These are phyloP conservation scores for Bruchidius siliquastri DNA, from an alignment of 2,888 invertebrate species.

Conservation along the genomic window DNA sequence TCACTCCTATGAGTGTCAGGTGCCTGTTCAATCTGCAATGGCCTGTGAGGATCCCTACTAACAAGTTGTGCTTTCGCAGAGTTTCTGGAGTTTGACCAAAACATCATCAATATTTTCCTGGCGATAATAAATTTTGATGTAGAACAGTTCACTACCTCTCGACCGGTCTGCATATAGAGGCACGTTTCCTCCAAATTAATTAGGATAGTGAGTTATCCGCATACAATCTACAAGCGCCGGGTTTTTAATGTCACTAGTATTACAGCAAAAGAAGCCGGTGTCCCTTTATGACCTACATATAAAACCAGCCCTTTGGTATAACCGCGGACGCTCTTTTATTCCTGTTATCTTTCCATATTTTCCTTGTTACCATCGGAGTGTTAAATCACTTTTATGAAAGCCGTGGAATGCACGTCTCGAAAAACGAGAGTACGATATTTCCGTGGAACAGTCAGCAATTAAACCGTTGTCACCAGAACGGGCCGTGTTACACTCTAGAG, in stretches of 20 bases:
- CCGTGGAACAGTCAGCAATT: neutral
- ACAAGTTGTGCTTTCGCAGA: too few relatives aligned
- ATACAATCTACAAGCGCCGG: neutral
- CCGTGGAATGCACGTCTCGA: neutral
- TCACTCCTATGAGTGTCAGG: too few relatives aligned
- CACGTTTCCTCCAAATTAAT: neutral
- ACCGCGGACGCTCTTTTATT: neutral
- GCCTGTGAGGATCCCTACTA: too few relatives aligned
- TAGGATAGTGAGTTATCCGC: neutral
- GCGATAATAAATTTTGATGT: too few relatives aligned
- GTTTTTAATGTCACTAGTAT: neutral
- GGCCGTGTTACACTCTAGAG: neutral
- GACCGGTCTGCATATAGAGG: too few relatives aligned
- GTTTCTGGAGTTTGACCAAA: too few relatives aligned
- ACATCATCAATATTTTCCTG: too few relatives aligned
- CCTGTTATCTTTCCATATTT: neutral
- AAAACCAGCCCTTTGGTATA: neutral
- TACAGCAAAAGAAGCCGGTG: neutral
- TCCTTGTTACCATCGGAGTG: neutral
- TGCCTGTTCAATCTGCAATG: too few relatives aligned
- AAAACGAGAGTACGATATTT: neutral
- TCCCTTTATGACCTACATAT: neutral
- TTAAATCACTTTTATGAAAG: neutral
- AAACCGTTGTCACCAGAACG: neutral
- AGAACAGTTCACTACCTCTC: too few relatives aligned